Base-by-base conservation (phyloP, 2,797 vertebrate genomes). In the Alectoris magna region DNA sequence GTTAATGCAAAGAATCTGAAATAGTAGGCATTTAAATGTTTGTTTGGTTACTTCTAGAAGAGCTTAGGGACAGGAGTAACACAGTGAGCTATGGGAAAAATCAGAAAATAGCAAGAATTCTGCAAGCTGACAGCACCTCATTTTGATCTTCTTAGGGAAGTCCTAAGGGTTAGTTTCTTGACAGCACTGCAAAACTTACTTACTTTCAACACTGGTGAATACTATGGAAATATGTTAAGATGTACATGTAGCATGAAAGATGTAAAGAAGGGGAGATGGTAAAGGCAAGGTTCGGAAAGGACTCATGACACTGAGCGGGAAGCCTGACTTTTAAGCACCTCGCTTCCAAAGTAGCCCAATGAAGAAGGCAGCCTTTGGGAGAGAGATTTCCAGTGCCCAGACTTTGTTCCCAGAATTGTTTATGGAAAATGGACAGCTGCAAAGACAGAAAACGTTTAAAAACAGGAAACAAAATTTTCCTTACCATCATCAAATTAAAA, bases 351-450 rank as follows among this genome's bases (percentile, higher is more conserved):
- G 90, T 67, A 68, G 71, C 93, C 86, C 88, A 91, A 90, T 87
- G 80, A 88, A 91, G 92, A 94, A 93, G 91, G 92, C 88, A 94
- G 74, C 48, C 93, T 96, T 96, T 95, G 94, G 90, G 81, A 96
- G 84, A 93, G 86, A 95, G 92, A 88, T 94, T 94, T 94, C 81
- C 86, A 95, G 60, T 82, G 68, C 74, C 74, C 27, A 91, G 81
- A 60, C 86, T 90, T 90, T 95, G 68, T 73, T 94, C 56, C 71
- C 92, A 95, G 80, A 91, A 86, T 38, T 75, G 55, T 88, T 81
- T 96, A 84, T 70, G 77, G 46, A 93, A 95, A 95, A 94, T 60
- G 74, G 71, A 94, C 77, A 91, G 78, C 84, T 93, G 81, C 69
- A 90, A 94, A 93, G 68, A 93, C 59, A 95, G n/a, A 93, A 90